Percentiles rank a stretch among this genome's conserved stretches.
Conservation (phyloP, 2,113 vertebrate genomes). For the Daphoenositta chrysoptera region DNA sequence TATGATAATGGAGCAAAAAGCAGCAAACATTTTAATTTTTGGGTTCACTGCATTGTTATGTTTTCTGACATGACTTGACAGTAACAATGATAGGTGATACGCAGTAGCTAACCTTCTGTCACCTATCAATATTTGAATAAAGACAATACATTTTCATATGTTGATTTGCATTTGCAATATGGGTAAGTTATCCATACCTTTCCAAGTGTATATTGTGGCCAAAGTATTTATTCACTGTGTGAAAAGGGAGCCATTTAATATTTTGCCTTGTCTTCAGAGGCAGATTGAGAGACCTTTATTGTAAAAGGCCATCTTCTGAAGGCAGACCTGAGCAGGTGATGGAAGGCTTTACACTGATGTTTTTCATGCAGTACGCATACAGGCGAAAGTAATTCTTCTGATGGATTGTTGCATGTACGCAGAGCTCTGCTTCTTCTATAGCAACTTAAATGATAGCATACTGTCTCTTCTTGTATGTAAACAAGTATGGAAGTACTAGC, state of each 20-base stretch:
- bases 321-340: not conserved
- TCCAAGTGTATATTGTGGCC: not conserved
- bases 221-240: not conserved
- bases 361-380: not conserved
- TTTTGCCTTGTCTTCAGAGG: not conserved
- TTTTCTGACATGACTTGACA: not conserved
- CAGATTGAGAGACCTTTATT: not conserved
- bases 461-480: not conserved
- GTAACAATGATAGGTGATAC: not conserved
- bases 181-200: not conserved
- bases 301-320: not conserved
- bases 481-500: not conserved
- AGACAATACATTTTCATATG: not conserved
- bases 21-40: not conserved
- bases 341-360: not conserved
- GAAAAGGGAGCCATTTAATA: not conserved
- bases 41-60: not conserved
- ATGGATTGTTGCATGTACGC: accelerated
- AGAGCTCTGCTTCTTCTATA: not conserved
- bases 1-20: not conserved
- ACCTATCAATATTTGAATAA: not conserved
- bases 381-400: not conserved
- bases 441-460: not conserved
- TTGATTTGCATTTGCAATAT: not conserved
- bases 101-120: not conserved